Evolutionary conservation across 2,797 vertebrate species (phyloP).

Genomic region (Epinephelus awoara): DNA sequence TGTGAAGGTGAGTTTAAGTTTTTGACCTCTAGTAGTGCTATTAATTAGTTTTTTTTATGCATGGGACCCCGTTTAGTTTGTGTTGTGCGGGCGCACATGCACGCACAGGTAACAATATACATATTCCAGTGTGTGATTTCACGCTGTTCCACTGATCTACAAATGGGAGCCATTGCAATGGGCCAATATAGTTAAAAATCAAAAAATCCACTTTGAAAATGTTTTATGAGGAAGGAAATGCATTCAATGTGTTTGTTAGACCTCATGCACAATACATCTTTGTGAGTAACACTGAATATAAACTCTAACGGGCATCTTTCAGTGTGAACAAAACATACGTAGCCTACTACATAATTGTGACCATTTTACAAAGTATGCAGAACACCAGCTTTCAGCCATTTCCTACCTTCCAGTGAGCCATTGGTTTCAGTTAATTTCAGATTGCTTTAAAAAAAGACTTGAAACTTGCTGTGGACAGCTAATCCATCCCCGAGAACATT

Average conservation of each 20-base stretch:
- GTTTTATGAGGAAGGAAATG: not conserved
- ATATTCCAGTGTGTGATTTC: no score
- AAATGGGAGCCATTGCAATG: no score
- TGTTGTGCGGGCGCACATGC: no score
- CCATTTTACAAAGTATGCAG: not conserved
- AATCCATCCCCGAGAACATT: conserved; percentile 37
- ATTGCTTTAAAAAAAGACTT: not conserved
- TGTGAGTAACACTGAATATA: not conserved
- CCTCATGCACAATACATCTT: no score
- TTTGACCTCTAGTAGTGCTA: not conserved
- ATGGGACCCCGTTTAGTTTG: not conserved
- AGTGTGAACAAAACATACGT: not conserved
- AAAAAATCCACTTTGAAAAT: not conserved
- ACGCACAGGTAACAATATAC: no score
- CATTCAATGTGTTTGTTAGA: no score
- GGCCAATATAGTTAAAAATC: not conserved
- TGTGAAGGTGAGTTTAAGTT: not conserved
- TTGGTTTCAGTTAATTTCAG: not conserved
- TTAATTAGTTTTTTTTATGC: not conserved
- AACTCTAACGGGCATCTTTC: not conserved
- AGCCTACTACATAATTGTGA: not conserved
- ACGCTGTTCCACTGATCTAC: no score
- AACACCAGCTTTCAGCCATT: not conserved
- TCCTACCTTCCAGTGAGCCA: no score
- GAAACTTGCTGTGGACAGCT: conserved; percentile 4